Conservation (phyloP, 1,140 invertebrate species). For the Drosophila simulans region DNA sequence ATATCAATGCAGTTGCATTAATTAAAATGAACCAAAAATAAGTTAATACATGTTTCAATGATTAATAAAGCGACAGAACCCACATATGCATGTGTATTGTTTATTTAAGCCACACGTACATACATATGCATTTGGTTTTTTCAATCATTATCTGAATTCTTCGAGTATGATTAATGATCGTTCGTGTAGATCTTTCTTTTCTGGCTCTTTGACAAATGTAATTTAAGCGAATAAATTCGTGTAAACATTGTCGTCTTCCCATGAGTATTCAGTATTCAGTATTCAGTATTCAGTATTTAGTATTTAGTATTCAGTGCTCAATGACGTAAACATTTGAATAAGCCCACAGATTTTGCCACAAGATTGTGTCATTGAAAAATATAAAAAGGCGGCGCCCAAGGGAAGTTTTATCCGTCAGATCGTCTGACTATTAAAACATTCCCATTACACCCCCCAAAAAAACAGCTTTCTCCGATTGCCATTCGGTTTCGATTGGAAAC, state of each 20-base stretch:
- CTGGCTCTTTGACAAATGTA: constrained; percentile 50
- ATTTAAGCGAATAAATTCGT: constrained; percentile 49
- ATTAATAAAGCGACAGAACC: constrained; percentile 24
- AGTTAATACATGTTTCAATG: constrained; percentile 16
- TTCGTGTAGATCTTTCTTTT: constrained; percentile 41
- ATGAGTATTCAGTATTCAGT: constrained; percentile 7
- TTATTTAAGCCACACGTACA: constrained; percentile 11
- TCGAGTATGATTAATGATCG: constrained; percentile 48
- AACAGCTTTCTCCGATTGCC: not conserved
- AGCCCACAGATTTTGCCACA: constrained; percentile 33
- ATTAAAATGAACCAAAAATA: not conserved
- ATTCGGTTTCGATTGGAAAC: not conserved
- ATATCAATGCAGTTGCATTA: constrained; percentile 3
- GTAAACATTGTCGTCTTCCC: constrained; percentile 41
- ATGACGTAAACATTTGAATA: constrained; percentile 45
- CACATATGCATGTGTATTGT: constrained; percentile 4
- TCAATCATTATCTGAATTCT: constrained; percentile 42
- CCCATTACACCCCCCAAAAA: not conserved
- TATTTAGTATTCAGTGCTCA: constrained; percentile 8
- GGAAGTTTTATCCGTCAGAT: not conserved
- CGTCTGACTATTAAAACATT: constrained; percentile 2
- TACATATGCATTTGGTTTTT: constrained; percentile 2
- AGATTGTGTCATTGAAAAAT: constrained; percentile 35
- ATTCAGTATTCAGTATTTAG: constrained; percentile 12
- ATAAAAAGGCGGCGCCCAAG: not conserved